Conservation (phyloP, 1,140 invertebrate species). For the Homalodisca vitripennis region DNA sequence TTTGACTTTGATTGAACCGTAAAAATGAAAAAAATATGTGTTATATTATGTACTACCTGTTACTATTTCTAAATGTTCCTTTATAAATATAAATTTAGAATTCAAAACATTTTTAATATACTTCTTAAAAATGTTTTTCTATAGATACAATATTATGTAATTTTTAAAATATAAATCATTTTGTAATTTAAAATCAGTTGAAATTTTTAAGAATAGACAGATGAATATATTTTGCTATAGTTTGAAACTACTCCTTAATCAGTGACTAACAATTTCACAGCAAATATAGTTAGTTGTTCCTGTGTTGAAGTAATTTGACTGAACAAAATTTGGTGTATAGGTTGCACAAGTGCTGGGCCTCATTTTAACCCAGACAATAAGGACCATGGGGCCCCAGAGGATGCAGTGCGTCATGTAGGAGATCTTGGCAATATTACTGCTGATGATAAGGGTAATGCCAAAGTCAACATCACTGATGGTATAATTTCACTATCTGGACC, state of each 20-base stretch:
- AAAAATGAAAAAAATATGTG: too few species aligned
- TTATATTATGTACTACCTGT: too few species aligned
- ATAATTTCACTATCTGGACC: constrained; percentile 71
- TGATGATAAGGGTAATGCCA: constrained; percentile 67
- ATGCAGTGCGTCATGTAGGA: constrained; percentile 77
- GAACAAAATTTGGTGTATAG: constrained; percentile 48
- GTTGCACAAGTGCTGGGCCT: constrained; percentile 91
- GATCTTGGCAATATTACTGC: constrained; percentile 91
- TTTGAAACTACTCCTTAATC: too few species aligned
- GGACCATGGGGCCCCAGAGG: constrained; percentile 81
- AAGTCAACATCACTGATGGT: constrained; percentile 73
- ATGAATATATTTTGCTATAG: too few species aligned
- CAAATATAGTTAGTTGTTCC: not conserved
- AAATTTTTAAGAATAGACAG: not conserved
- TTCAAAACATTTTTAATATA: too few species aligned
- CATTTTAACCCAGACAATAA: constrained; percentile 92
- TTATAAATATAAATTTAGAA: too few species aligned
- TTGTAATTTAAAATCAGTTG: not conserved
- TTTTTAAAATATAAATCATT: not conserved
- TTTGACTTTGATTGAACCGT: too few species aligned
- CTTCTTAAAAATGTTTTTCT: not conserved
- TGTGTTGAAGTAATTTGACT: too few species aligned
- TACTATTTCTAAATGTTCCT: too few species aligned
- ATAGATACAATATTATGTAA: not conserved
- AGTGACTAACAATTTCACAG: not conserved